Base-by-base conservation (phyloP, 2,888 invertebrate species). In the Clistopyga incitator region DNA sequence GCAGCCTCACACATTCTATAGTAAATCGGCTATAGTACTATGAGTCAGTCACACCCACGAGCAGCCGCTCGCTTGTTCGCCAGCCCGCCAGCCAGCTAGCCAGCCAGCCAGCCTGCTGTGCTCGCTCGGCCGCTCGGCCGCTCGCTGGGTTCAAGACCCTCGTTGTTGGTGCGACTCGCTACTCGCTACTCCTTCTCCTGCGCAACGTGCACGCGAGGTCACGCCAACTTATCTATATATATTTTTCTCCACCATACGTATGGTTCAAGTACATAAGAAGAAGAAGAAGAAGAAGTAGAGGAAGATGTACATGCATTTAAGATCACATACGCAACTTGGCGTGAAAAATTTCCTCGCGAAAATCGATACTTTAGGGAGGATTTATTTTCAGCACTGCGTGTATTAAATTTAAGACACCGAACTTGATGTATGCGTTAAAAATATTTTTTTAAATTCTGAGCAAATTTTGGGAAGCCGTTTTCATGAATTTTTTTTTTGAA, bases 21-120 rank as follows among this genome's bases (percentile, higher is more conserved):
- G 92, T 92, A 92, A 92, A 91, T 90, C 91, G 91, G 89, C 91
- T 91, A 90, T 92, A 92, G 91, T 92, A 92, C 90, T 92, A 92
- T 92, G 91, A 92, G 91, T 92, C 92, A 92, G 92, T 92, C 92
- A 92, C 92, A 92, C 92, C 91, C 92, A 91, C 91, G 89, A 91
- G 91, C 87, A 91, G 91, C 87, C 87, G 88, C 86, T 88, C 88
- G 89, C 82, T 82, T 70, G 74, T 23, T 50, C 74, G 77, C 42
- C 59, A 74, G 68, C 67, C 50, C 59, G 72, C 72, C 45, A 45
- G 54, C 71, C 15, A 18, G 47, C 70, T 38, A 23, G 72, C 59
- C n/a, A 15, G 56, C 67, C n/a, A 3, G 50, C 68, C 29, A n/a
- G 68, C 70, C 23, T 29, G 29, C 71, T 67, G 34, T 45, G 18